Conservation (phyloP, 2,888 invertebrate genomes). For the Archaeoteleia sp. region DNA sequence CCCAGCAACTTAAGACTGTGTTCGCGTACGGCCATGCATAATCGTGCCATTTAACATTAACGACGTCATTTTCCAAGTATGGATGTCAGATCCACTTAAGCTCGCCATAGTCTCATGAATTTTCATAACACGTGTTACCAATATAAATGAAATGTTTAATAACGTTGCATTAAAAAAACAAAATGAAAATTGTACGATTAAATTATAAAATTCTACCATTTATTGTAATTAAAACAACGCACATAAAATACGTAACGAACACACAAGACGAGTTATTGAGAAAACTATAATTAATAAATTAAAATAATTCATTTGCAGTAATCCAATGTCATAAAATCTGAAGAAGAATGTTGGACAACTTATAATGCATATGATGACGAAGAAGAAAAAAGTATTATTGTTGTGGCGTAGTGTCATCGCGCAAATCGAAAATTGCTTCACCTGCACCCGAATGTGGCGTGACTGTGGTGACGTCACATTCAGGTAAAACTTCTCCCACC, state of each 20-base stretch:
- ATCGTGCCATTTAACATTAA: constrained; percentile 73
- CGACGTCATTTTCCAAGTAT: constrained; percentile 72
- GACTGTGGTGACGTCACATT: constrained; percentile 67
- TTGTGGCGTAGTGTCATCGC: constrained; percentile 20
- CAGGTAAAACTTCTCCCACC: constrained; percentile 59
- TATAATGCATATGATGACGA: too few relatives aligned
- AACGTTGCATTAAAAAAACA: not conserved
- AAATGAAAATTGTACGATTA: too few relatives aligned
- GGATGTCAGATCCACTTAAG: constrained; percentile 69
- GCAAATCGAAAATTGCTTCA: constrained; percentile 51
- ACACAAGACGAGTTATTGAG: too few relatives aligned
- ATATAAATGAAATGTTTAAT: not conserved
- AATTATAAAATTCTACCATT: too few relatives aligned
- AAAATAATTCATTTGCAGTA: too few relatives aligned
- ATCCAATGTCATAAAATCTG: too few relatives aligned
- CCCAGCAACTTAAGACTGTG: constrained; percentile 16
- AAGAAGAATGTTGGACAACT: too few relatives aligned
- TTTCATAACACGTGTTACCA: constrained; percentile 62
- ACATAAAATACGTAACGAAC: too few relatives aligned
- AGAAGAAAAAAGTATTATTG: not conserved
- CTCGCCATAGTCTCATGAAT: constrained; percentile 68
- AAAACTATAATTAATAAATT: too few relatives aligned
- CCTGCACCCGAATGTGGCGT: constrained; percentile 60
- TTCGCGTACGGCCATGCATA: constrained; percentile 57
- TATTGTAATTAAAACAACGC: too few relatives aligned